Conservation (phyloP, 2,797 vertebrate genomes). For the Lates japonicus region DNA sequence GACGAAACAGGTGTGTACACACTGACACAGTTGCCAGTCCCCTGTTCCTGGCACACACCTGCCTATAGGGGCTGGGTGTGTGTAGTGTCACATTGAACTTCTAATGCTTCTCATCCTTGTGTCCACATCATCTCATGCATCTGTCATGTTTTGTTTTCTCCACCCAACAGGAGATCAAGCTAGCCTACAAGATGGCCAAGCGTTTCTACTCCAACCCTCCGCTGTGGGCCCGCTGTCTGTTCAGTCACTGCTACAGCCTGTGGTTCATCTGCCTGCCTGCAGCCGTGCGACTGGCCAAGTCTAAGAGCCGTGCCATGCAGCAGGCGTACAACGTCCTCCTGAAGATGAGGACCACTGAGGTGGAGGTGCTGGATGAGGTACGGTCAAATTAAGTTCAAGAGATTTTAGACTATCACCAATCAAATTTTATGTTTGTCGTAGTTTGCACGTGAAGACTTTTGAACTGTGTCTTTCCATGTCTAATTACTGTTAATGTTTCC, state of each 20-base stretch:
- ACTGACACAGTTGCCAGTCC: neutral
- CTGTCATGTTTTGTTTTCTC: neutral
- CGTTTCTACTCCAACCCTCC: constrained; percentile 90
- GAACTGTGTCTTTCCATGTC: neutral
- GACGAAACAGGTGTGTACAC: constrained; percentile 92
- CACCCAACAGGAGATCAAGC: constrained; percentile 92
- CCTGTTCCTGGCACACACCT: neutral
- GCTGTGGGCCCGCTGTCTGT: constrained; percentile 95
- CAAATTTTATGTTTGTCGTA: neutral
- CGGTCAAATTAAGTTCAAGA: constrained; percentile 3
- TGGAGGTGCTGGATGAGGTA: constrained; percentile 97
- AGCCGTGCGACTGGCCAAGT: constrained; percentile 89
- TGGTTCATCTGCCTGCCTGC: constrained; percentile 99
- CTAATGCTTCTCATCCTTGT: neutral
- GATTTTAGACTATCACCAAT: neutral
- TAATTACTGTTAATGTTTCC: neutral
- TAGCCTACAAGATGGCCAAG: constrained; percentile 95
- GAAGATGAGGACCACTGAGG: constrained; percentile 94
- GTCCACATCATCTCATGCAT: neutral
- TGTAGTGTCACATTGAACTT: neutral
- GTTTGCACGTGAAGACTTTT: neutral
- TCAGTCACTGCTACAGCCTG: constrained; percentile 96
- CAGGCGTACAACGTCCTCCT: constrained; percentile 93
- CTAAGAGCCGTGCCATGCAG: constrained; percentile 93
- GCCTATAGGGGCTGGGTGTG: neutral